Conservation (phyloP, 23 tunicate genomes). For the Corella eumyota region DNA sequence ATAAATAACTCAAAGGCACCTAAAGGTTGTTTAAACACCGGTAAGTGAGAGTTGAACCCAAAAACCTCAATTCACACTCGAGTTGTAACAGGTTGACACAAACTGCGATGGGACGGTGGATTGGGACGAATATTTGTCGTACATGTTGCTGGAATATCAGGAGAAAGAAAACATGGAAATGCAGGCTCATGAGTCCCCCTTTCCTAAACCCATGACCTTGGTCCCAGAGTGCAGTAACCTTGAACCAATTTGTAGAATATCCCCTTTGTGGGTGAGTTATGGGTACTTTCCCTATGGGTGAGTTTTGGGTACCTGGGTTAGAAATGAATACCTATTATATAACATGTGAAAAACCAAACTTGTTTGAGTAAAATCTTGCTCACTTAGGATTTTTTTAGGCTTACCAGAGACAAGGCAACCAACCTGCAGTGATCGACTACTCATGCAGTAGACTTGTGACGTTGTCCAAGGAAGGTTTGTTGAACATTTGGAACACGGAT, state of each 20-base stretch:
- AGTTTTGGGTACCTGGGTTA: no score
- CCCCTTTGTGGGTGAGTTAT: neutral
- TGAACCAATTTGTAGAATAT: conserved; percentile 41
- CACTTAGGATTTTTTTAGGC: no score
- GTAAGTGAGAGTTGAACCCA: no score
- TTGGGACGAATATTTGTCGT: conserved; percentile 50
- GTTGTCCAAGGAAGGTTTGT: conserved; percentile 36
- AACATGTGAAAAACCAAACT: no score
- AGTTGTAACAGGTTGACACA: conserved; percentile 36
- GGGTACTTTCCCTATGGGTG: no score
- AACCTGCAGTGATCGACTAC: conserved; percentile 7
- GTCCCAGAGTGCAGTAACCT: conserved; percentile 12
- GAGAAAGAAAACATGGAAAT: conserved; percentile 35
- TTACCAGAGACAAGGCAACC: neutral
- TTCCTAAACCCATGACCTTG: conserved; percentile 20
- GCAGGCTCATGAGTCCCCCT: conserved; percentile 15
- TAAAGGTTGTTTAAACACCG: no score
- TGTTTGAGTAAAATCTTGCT: no score
- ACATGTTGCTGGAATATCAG: conserved; percentile 12
- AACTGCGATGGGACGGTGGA: conserved; percentile 72
- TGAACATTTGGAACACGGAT: conserved; percentile 44
- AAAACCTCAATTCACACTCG: no score
- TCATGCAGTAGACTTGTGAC: conserved; percentile 36
- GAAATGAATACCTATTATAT: neutral
- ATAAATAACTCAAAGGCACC: no score